Evolutionary conservation across 2,888 invertebrate genomes (phyloP).

Genomic region (Villa cingulata): DNA sequence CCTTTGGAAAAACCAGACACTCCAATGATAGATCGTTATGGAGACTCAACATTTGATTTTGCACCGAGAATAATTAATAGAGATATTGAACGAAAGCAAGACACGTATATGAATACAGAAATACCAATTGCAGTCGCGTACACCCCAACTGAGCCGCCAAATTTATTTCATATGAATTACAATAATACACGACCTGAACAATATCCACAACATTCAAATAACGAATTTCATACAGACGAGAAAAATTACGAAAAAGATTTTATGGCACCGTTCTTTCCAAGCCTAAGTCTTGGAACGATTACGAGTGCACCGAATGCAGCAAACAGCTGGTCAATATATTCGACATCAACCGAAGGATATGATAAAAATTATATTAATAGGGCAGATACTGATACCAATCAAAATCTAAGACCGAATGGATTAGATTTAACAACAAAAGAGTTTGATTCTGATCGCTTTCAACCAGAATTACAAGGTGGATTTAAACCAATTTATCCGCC

Average conservation of each 20-base stretch:
- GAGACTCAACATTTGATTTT: slow-evolving; percentile 26
- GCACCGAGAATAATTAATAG: slow-evolving; percentile 37
- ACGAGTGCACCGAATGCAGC: slow-evolving; percentile 39
- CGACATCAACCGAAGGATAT: slow-evolving; percentile 19
- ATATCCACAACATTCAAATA: slow-evolving; percentile 34
- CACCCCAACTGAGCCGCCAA: slow-evolving; percentile 42
- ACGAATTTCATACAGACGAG: slow-evolving; percentile 30
- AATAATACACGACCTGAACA: slow-evolving; percentile 27
- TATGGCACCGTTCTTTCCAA: slow-evolving; percentile 56
- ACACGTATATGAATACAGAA: slow-evolving; percentile 32
- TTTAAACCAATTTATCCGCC: slow-evolving; percentile 53
- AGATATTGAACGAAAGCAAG: slow-evolving; percentile 11
- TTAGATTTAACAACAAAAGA: slow-evolving; percentile 31
- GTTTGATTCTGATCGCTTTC: slow-evolving; percentile 52
- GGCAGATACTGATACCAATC: slow-evolving; percentile 19
- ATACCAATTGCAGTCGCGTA: slow-evolving; percentile 52
- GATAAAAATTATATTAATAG: slow-evolving; percentile 33
- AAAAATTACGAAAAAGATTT: slow-evolving; percentile 40
- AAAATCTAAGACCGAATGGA: slow-evolving; percentile 13
- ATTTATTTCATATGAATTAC: slow-evolving; percentile 13
- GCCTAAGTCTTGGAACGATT: slow-evolving; percentile 42
- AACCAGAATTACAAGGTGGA: slow-evolving; percentile 53
- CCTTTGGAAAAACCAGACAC: slow-evolving; percentile 47
- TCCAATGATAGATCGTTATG: slow-evolving; percentile 30
- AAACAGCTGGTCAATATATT: slow-evolving; percentile 50